Evolutionary conservation across 2,113 vertebrate species (phyloP).

Genomic region (Datnioides undecimradiatus): DNA sequence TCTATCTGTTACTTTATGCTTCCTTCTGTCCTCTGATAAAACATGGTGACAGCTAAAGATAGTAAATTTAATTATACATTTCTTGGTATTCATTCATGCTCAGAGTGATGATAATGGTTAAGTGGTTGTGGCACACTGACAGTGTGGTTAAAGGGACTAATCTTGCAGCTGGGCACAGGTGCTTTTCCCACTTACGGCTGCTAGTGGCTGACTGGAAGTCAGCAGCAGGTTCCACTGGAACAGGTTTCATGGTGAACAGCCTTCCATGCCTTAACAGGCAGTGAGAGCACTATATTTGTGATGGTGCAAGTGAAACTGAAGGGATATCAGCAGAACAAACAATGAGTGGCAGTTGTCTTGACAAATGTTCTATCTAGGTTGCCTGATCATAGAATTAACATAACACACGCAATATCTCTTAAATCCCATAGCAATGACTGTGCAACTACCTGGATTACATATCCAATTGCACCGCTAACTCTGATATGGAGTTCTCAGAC

Average conservation of each 20-base stretch:
- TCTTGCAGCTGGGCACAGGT: conserved; percentile 1
- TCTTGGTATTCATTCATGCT: background rate
- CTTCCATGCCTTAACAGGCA: background rate
- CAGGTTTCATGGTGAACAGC: background rate
- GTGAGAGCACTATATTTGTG: background rate
- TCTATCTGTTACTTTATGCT: background rate
- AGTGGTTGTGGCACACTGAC: background rate
- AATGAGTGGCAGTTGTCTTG: too few species aligned
- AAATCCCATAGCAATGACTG: background rate
- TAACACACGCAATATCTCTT: background rate
- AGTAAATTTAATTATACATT: conserved; percentile 3
- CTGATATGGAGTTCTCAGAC: background rate
- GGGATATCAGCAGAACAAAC: background rate
- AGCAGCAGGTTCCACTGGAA: conserved; percentile 7
- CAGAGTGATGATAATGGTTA: background rate
- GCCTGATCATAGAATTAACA: background rate
- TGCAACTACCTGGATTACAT: background rate
- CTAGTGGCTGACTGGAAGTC: conserved; percentile 1
- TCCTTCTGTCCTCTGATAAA: background rate
- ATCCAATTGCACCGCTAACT: conserved; percentile 2
- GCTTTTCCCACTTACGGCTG: background rate
- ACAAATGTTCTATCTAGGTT: background rate
- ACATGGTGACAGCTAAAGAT: background rate
- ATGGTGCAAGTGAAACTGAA: background rate
- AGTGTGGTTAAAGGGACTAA: background rate